Conservation (phyloP, 2,888 invertebrate species). For the Scaptomyza flava region DNA sequence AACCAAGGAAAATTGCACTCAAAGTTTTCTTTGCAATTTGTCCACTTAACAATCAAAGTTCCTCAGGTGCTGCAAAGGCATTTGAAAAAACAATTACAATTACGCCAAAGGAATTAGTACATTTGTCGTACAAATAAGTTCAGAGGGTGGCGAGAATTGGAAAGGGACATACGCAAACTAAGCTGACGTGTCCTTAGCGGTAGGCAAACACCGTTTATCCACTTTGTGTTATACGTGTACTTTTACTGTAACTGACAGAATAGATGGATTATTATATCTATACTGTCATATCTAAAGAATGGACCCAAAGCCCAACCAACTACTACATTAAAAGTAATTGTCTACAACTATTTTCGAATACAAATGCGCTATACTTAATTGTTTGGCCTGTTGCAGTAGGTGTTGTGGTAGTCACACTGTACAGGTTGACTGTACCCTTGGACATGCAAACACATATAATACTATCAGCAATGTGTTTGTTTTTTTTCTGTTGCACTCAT, state of each 20-base stretch:
- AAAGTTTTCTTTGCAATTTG: background rate
- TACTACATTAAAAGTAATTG: background rate
- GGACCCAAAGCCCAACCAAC: background rate
- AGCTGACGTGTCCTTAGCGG: constrained; percentile 74
- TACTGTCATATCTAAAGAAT: constrained; percentile 47
- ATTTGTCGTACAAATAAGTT: constrained; percentile 11
- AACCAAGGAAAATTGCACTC: background rate
- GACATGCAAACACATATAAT: constrained; percentile 6
- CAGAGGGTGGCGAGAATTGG: constrained; percentile 2
- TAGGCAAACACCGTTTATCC: constrained; percentile 18
- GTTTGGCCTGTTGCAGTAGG: constrained; percentile 18
- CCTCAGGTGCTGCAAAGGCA: constrained; percentile 4
- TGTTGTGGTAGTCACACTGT: constrained; percentile 14
- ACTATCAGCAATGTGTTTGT: constrained; percentile 27
- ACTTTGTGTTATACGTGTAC: constrained; percentile 24
- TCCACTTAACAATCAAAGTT: background rate
- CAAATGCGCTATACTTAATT: constrained; percentile 59
- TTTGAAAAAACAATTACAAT: constrained; percentile 28
- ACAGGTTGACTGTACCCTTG: background rate
- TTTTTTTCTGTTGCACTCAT: constrained; percentile 63
- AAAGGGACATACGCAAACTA: constrained; percentile 10
- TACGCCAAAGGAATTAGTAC: constrained; percentile 35
- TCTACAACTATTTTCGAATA: constrained; percentile 22
- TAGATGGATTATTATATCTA: constrained; percentile 26
- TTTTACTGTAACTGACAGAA: background rate